phyloP scores from a whole-genome alignment of 2,888 invertebrate genomes.

The Agrochola circellaris region DNA sequence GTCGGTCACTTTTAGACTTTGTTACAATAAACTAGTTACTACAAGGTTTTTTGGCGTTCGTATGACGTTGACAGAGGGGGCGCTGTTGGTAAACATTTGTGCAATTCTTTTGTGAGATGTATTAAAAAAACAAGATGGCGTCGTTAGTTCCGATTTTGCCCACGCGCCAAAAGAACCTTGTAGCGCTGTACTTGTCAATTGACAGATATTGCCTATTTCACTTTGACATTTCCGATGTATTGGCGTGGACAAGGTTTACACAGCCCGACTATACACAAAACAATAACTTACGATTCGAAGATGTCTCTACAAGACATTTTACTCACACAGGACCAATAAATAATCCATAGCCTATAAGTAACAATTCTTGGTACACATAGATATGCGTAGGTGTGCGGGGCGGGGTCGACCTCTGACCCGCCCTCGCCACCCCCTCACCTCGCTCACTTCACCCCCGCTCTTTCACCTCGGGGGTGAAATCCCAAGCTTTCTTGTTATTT shows the following conservation, averaged over 20 bases:
- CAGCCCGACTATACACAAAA: not conserved
- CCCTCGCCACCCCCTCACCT: slow-evolving; percentile 77
- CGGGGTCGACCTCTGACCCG: slow-evolving; percentile 86
- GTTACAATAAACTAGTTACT: not conserved
- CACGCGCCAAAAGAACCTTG: not conserved
- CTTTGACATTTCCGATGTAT: not conserved
- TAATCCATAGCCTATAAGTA: slow-evolving; percentile 38
- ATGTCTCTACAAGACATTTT: slow-evolving; percentile 6
- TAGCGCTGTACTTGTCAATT: not conserved
- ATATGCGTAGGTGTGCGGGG: slow-evolving; percentile 77
- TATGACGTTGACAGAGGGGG: not conserved
- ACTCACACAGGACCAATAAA: slow-evolving; percentile 52
- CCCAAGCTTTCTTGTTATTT: slow-evolving; percentile 68
- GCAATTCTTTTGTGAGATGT: not conserved
- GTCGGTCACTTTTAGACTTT: not conserved
- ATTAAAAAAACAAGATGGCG: not conserved
- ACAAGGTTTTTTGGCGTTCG: not conserved
- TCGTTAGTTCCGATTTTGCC: not conserved
- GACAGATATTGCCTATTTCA: no score
- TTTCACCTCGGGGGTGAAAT: slow-evolving; percentile 78
- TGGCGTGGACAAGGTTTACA: not conserved
- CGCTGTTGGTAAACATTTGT: not conserved
- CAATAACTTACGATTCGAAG: not conserved
- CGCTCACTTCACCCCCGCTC: slow-evolving; percentile 77
- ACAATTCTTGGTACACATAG: slow-evolving; percentile 47